Evolutionary conservation across 2,888 invertebrate species (phyloP).

Genomic region (Oeneis ivallda): DNA sequence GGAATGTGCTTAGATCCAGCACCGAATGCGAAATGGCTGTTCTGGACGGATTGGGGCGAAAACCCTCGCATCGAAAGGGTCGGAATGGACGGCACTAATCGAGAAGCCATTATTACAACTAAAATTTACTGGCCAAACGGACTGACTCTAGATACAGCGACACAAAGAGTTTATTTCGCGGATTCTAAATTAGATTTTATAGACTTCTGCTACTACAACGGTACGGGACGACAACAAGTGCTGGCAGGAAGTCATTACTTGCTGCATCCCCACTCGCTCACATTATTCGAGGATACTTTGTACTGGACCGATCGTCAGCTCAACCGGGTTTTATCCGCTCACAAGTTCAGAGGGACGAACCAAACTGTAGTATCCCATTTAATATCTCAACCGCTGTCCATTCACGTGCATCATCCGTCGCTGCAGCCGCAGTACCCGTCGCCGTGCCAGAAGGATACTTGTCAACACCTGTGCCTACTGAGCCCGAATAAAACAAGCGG

Average conservation of each 20-base stretch:
- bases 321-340: conserved; percentile 93
- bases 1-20: conserved; percentile 98
- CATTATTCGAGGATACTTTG: conserved; percentile 96
- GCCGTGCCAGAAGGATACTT: conserved; percentile 86
- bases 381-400: conserved; percentile 96
- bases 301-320: conserved; percentile 98
- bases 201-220: conserved; percentile 98
- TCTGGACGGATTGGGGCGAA: conserved; percentile 99
- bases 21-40: conserved; percentile 91
- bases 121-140: conserved; percentile 99
- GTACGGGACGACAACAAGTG: conserved; percentile 93
- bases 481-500: conserved; percentile 87
- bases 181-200: conserved; percentile 99
- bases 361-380: conserved; percentile 96
- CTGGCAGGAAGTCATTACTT: conserved; percentile 94
- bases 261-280: conserved; percentile 96
- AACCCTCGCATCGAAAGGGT: conserved; percentile 97
- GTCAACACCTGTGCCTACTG: conserved; percentile 95
- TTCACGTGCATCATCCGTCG: conserved; percentile 97
- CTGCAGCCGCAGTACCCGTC: conserved; percentile 90
- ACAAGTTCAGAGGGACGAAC: conserved; percentile 95
- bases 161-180: conserved; percentile 96
- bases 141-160: conserved; percentile 96
- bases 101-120: conserved; percentile 92
- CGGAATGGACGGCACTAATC: conserved; percentile 96